Evolutionary conservation across 2,888 invertebrate genomes (phyloP).

Genomic region (Mactromeris polynyma): DNA sequence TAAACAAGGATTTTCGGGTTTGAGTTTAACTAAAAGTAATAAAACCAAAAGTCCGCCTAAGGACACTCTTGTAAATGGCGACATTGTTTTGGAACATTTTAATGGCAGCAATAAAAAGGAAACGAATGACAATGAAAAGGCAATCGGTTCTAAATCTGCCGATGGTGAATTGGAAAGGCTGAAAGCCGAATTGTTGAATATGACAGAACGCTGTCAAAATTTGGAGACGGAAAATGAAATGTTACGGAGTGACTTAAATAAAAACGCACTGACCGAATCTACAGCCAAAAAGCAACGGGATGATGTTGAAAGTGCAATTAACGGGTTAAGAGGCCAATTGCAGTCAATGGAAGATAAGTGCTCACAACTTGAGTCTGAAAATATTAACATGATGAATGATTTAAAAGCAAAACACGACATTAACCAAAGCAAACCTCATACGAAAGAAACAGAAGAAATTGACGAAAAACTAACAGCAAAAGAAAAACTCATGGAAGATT

Average conservation of each 20-base stretch:
- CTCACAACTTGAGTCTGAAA: conserved; percentile 74
- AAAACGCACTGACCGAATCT: conserved; percentile 56
- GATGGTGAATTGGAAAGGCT: conserved; percentile 91
- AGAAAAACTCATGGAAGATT: conserved; percentile 74
- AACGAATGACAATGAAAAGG: not conserved
- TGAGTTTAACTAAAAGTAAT: conserved; percentile 31
- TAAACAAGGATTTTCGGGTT: conserved; percentile 52
- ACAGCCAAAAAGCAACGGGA: conserved; percentile 64
- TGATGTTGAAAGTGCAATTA: conserved; percentile 86
- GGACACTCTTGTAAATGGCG: conserved; percentile 34
- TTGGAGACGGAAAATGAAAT: conserved; percentile 75
- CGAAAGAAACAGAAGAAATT: conserved; percentile 65
- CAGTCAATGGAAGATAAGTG: conserved; percentile 72
- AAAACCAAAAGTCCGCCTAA: conserved; percentile 35
- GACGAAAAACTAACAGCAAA: conserved; percentile 70
- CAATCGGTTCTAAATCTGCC: conserved; percentile 14
- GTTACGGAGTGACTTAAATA: conserved; percentile 82
- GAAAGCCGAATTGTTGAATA: conserved; percentile 71
- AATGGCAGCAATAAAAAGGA: not conserved
- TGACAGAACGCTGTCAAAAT: conserved; percentile 75
- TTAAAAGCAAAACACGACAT: conserved; percentile 58
- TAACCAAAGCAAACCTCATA: conserved; percentile 45
- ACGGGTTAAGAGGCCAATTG: conserved; percentile 83
- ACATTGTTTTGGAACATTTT: conserved; percentile 24
- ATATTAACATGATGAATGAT: conserved; percentile 64